Percentiles rank a stretch among this genome's conserved stretches.
phyloP scores from a whole-genome alignment of 2,797 vertebrate species.

The Pseudochirops cupreus region DNA sequence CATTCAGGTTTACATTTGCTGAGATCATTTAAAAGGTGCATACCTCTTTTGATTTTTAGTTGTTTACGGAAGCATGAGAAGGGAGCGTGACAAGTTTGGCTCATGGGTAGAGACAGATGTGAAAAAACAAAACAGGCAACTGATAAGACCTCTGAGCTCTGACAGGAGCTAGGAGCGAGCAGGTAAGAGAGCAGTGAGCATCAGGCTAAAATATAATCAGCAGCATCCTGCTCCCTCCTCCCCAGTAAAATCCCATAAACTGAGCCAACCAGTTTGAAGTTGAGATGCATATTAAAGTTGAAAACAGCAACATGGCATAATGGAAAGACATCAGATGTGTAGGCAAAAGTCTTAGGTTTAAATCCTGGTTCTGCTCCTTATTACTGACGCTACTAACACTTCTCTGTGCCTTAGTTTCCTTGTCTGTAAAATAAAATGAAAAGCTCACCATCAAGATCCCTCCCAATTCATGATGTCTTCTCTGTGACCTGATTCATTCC shows the following conservation, averaged over 20 bases:
- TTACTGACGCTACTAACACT: not conserved
- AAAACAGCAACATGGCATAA: not conserved
- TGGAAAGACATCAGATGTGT: not conserved
- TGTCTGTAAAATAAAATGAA: not conserved
- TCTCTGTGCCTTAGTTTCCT: not conserved
- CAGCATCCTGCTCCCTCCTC: not conserved
- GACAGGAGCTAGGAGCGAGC: not conserved
- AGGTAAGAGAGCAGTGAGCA: not conserved
- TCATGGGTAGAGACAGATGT: not conserved
- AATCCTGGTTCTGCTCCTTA: not conserved
- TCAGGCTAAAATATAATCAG: not conserved
- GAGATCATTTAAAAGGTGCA: not conserved
- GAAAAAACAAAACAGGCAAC: not conserved
- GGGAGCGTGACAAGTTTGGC: not conserved
- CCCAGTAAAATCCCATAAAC: not conserved
- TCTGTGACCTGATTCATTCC: not conserved
- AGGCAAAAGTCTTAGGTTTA: not conserved
- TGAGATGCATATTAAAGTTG: not conserved
- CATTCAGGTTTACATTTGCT: not conserved
- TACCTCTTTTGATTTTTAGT: not conserved
- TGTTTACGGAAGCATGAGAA: not conserved
- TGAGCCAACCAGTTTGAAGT: not conserved
- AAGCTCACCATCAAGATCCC: not conserved
- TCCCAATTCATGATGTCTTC: not conserved
- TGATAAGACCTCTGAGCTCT: not conserved